Percentiles rank a stretch among this genome's conserved stretches.
Evolutionary conservation across 2,113 vertebrate species (phyloP).

Genomic region (Polypterus bichir): DNA sequence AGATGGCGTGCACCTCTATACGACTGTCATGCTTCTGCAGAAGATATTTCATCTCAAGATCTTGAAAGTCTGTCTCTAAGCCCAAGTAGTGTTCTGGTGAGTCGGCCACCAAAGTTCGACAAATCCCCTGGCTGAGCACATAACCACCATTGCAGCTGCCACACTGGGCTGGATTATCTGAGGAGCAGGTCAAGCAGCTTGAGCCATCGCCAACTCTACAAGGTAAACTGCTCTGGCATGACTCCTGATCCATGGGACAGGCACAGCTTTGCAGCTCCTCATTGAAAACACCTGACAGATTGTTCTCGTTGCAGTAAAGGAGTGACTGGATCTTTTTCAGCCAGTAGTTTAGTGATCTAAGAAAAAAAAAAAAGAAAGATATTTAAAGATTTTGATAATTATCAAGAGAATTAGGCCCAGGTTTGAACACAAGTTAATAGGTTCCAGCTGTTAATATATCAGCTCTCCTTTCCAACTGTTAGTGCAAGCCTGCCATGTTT

Average conservation of each 20-base stretch:
- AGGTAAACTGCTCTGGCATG: constrained; percentile 76
- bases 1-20: constrained; percentile 76
- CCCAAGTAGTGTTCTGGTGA: constrained; percentile 83
- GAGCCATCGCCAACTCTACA: constrained; percentile 73
- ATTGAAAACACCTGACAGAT: constrained; percentile 68
- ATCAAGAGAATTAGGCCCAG: not conserved
- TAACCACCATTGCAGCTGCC: constrained; percentile 78
- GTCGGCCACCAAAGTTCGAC: constrained; percentile 78
- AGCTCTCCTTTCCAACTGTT: too few species aligned
- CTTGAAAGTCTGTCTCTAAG: constrained; percentile 79
- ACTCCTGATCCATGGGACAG: constrained; percentile 63
- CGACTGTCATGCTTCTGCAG: constrained; percentile 75
- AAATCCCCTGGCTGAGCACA: constrained; percentile 66
- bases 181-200: constrained; percentile 69
- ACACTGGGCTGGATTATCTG: constrained; percentile 77
- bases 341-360: constrained; percentile 74
- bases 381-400: too few species aligned
- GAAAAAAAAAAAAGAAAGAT: constrained; percentile 22
- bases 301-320: constrained; percentile 82
- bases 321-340: constrained; percentile 73
- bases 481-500: too few species aligned
- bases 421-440: too few species aligned
- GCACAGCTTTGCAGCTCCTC: constrained; percentile 75
- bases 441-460: too few species aligned
- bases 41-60: constrained; percentile 79